phyloP scores from a whole-genome alignment of 2,797 vertebrate species.

The Danio kyathit region DNA sequence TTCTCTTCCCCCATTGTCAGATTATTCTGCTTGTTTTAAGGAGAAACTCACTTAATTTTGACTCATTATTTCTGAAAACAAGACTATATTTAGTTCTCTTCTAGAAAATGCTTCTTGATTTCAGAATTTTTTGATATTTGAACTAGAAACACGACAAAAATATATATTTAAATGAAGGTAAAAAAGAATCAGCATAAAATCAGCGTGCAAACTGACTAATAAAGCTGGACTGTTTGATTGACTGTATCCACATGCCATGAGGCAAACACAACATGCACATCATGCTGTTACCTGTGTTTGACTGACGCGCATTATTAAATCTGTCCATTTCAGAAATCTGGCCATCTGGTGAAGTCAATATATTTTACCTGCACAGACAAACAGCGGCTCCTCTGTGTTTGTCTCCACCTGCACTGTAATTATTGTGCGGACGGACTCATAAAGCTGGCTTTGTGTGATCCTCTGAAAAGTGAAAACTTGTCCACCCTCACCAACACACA shows the following conservation, averaged over 20 bases:
- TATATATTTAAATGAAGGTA: too few species aligned
- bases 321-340: background rate
- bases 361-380: slow-evolving; percentile 1
- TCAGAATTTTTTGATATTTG: too few species aligned
- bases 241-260: background rate
- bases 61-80: too few species aligned
- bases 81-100: too few species aligned
- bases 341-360: background rate
- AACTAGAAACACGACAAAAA: too few species aligned
- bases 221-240: background rate
- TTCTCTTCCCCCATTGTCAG: too few species aligned
- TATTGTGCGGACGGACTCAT: slow-evolving; percentile 49
- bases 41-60: too few species aligned
- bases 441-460: slow-evolving; percentile 74
- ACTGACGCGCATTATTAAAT: background rate
- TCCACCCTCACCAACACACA: slow-evolving; percentile 64
- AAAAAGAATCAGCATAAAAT: background rate
- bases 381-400: slow-evolving; percentile 35
- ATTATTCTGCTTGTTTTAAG: too few species aligned
- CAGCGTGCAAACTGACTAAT: background rate
- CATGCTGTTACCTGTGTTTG: background rate
- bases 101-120: too few species aligned
- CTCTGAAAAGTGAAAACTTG: slow-evolving; percentile 70
- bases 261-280: background rate
- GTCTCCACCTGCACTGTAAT: slow-evolving; percentile 50